Base-by-base conservation (phyloP, 2,797 vertebrate species). In the Tinamus major region DNA sequence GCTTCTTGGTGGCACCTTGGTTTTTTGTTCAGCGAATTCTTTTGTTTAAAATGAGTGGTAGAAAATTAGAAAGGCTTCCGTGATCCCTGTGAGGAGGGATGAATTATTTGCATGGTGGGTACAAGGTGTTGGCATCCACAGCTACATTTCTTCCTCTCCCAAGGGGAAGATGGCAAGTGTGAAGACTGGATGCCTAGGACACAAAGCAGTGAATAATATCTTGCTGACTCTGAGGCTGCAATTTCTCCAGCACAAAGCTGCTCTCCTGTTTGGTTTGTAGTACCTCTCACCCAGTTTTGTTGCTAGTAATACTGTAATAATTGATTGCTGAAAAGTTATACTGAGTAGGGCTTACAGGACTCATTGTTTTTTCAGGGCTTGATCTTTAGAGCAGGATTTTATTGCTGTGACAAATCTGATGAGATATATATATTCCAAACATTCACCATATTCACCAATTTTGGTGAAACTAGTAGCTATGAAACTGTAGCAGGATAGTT, bases 241-340 rank as follows among this genome's bases (percentile, higher is more conserved):
- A 6, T 89, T 90, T 90, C 78, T 91, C 68, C 62, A 3, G 46
- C 48, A 63, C 16, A 79, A 89, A 87, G 61, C 55, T 53, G 9
- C 64, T 61, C 53, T 48, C 49, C 61, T 72, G 23, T 81, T 39
- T 62, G 33, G 72, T 95, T 82, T 55, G 37, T 23, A 56, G 79
- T 64, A 68, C 49, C 56, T 71, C 72, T 87, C 76, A 46, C 63
- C 16, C 24, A 21, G 67, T 93, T 95, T 87, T 95, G 53, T 90
- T 85, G 65, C 56, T 79, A 51, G 33, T 90, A 94, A 90, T 84
- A 72, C 80, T 76, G 78, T 70, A 85, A 31, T 94, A 90, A 96
- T 96, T 90, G 95, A 67, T 71, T 87, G 80, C 64, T 95, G 90
- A 79, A 79, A 70, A 93, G 71, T 89, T 90, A 90, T 89, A 76